phyloP scores from a whole-genome alignment of 2,113 vertebrate genomes.

The Antidorcas marsupialis region DNA sequence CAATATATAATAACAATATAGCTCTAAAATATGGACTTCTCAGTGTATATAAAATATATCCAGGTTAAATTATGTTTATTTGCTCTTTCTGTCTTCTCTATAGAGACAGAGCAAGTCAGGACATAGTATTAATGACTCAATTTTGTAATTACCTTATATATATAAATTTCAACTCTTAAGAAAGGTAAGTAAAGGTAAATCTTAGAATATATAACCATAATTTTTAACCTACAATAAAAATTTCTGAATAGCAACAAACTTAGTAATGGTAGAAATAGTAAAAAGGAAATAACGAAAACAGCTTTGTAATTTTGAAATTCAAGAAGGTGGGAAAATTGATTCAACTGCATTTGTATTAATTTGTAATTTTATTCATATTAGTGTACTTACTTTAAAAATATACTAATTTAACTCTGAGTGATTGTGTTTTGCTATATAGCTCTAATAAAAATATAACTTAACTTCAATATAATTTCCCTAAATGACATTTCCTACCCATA shows the following conservation, averaged over 20 bases:
- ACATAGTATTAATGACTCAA: not conserved
- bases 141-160: not conserved
- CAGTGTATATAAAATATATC: not conserved
- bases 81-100: not conserved
- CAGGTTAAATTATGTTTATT: not conserved
- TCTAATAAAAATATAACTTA: not conserved
- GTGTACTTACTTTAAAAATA: not conserved
- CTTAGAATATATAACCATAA: not conserved
- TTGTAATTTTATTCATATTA: not conserved
- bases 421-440: not conserved
- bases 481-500: not conserved
- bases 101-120: not conserved
- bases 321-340: not conserved
- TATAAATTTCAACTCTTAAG: not conserved
- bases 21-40: not conserved
- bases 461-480: not conserved
- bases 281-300: not conserved
- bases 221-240: conserved; percentile 19
- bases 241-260: not conserved
- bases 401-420: not conserved
- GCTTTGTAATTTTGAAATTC: not conserved
- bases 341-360: not conserved
- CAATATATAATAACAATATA: not conserved
- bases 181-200: not conserved
- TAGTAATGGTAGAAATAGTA: not conserved